Conservation (phyloP, 2,113 vertebrate species). For the Pycnonotus jocosus region DNA sequence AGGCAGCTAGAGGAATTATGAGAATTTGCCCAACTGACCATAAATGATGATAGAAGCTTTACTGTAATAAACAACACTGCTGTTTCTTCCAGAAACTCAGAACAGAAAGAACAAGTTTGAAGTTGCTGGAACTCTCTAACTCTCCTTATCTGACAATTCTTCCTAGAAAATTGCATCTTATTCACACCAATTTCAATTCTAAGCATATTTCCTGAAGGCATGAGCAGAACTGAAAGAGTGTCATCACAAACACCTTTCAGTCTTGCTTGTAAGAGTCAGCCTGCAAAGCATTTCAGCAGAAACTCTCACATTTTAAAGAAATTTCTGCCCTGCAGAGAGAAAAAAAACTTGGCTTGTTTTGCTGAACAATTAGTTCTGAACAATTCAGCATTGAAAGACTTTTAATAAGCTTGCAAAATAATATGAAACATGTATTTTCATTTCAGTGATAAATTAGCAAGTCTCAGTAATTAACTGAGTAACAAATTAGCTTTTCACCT, state of each 20-base stretch:
- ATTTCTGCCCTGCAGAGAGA: not conserved
- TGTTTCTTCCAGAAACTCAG: not conserved
- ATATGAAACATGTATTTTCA: not conserved
- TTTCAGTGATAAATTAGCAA: not conserved
- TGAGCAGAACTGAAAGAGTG: not conserved
- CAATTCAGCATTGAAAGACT: not conserved
- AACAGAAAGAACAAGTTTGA: not conserved
- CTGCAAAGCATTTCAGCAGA: not conserved
- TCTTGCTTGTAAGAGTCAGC: not conserved
- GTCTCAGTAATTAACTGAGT: not conserved
- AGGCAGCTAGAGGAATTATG: not conserved
- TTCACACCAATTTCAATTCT: not conserved
- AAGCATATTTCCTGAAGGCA: not conserved
- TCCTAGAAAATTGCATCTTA: not conserved
- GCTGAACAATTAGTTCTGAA: not conserved
- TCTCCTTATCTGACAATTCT: not conserved
- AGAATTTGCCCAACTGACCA: rapidly evolving
- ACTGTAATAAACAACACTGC: not conserved
- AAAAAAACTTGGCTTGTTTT: not conserved
- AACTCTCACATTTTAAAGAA: not conserved
- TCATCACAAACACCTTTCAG: not conserved
- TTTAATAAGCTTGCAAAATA: not conserved
- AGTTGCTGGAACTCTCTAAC: not conserved
- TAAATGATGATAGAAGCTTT: not conserved
- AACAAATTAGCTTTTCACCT: not conserved